These are phyloP conservation scores for Tyrannus savana DNA, from an alignment of 2,113 vertebrate genomes.

Conservation along the genomic window DNA sequence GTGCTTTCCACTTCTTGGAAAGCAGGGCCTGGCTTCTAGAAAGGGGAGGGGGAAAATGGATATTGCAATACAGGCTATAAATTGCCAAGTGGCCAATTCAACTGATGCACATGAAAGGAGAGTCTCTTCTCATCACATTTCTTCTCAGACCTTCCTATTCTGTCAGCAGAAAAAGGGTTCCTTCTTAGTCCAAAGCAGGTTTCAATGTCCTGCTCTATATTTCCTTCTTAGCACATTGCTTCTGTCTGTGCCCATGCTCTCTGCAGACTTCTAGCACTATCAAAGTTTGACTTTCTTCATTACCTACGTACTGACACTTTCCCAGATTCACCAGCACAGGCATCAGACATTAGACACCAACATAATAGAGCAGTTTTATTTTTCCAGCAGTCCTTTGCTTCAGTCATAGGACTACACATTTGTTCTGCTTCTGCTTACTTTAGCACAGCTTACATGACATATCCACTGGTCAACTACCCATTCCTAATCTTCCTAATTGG, in stretches of 20 bases:
- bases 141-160: not conserved
- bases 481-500: not conserved
- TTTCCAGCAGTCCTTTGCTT: not conserved
- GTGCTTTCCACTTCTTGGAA: slow-evolving; percentile 35
- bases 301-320: not conserved
- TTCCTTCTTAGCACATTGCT: not conserved
- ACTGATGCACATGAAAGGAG: not conserved
- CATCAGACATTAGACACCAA: not conserved
- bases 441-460: not conserved
- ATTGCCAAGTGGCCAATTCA: slow-evolving; percentile 35
- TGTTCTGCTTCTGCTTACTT: not conserved
- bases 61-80: slow-evolving; percentile 25
- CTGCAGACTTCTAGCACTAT: not conserved
- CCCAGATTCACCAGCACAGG: not conserved
- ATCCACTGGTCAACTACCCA: not conserved
- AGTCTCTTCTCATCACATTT: not conserved
- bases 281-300: not conserved
- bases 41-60: not conserved
- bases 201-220: not conserved
- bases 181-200: not conserved
- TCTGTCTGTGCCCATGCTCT: not conserved
- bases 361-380: not conserved
- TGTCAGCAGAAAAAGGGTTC: not conserved
- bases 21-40: slow-evolving; percentile 11
- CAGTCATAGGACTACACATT: not conserved